Evolutionary conservation across 2,888 invertebrate genomes (phyloP).

Genomic region (Drosophila maculinotata): DNA sequence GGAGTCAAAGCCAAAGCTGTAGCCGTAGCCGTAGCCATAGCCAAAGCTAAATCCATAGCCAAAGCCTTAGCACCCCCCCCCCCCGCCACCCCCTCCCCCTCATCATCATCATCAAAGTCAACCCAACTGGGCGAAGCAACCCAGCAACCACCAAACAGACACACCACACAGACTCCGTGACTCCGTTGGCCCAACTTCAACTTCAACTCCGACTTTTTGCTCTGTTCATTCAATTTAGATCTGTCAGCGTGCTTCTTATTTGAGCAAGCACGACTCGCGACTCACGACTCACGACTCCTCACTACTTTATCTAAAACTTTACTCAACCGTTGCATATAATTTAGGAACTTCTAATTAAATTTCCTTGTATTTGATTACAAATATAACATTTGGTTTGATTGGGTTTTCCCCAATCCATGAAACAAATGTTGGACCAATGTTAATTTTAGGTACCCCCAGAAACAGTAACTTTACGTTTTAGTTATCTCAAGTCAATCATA

Average conservation of each 20-base stretch:
- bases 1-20: conserved; percentile 45
- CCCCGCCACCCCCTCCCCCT: conserved; percentile 34
- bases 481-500: too few relatives aligned
- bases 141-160: conserved; percentile 41
- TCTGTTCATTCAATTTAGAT: conserved; percentile 34
- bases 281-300: conserved; percentile 8
- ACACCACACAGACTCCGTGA: conserved; percentile 60
- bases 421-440: too few relatives aligned
- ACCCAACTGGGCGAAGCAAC: conserved; percentile 45
- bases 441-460: too few relatives aligned
- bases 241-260: conserved; percentile 8
- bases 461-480: too few relatives aligned
- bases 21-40: conserved; percentile 30
- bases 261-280: conserved; percentile 10
- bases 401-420: too few relatives aligned
- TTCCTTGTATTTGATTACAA: too few relatives aligned
- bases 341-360: too few relatives aligned
- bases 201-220: conserved; percentile 43
- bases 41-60: conserved; percentile 53
- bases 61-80: too few relatives aligned
- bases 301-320: too few relatives aligned
- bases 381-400: too few relatives aligned
- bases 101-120: conserved; percentile 54
- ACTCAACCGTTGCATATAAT: too few relatives aligned
- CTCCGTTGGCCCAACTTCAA: conserved; percentile 48